Base-by-base conservation (phyloP, 2,888 invertebrate species). In the Listrodromus nycthemerus region DNA sequence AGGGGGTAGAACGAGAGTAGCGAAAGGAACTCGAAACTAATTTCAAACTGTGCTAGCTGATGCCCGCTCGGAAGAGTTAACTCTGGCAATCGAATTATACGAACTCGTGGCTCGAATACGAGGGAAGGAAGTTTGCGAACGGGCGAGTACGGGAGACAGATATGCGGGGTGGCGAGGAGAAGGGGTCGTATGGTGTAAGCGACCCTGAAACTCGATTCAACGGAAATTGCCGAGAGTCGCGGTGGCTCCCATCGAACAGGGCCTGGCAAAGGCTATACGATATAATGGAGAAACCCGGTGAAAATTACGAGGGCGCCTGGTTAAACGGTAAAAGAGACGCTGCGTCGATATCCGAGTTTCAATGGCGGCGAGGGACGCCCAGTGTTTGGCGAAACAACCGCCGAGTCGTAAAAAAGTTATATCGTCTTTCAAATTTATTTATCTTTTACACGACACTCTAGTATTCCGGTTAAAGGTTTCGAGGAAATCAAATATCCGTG, bases 61-160 rank as follows among this genome's bases (percentile, higher is more conserved):
- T 86, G 86, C 85, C 85, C 83, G 78, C 66, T 81, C 70, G 77
- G 27, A 65, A 77, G 86, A 86, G 88, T 89, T 87, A 88, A 88
- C 88, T 88, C 85, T 65, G 86, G 88, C 87, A 88, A 89, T 89
- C 86, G 87, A 86, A 86, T 89, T 89, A 89, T 81, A 89, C 81
- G 78, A 81, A 84, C 84, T 84, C 78, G 80, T 69, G 69, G 69
- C 65, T 71, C 76, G 66, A 24, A 41, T 71, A 37, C 81, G 78
- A 81, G 78, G 65, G 61, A 78, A 50, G 78, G 74, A 81, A 84
- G 77, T 81, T 84, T 78, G 77, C 69, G 77, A 84, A 80, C 67
- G 73, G 67, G 77, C 73, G 80, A 76, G 63, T 61, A 37, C 65
- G 45, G 30, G 80, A 75, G 80, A 83, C 61, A 45, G 24, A 80